phyloP scores from a whole-genome alignment of 2,888 invertebrate species.

The Eremobia ochroleuca region DNA sequence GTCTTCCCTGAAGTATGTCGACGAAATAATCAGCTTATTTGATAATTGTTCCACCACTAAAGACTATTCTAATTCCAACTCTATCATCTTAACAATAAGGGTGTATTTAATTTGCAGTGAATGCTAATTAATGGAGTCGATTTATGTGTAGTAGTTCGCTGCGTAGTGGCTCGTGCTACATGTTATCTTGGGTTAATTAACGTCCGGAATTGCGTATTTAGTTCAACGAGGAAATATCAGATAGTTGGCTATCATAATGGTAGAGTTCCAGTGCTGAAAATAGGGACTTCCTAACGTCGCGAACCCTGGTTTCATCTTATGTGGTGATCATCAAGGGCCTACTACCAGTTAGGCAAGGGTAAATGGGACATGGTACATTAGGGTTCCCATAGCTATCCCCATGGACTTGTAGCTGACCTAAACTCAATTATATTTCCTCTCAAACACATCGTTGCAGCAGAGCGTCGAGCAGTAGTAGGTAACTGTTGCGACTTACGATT shows the following conservation, averaged over 20 bases:
- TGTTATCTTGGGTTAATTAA: conserved; percentile 59
- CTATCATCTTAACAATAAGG: fast-evolving
- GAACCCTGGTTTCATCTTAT: not conserved
- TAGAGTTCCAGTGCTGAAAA: not conserved
- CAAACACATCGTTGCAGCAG: no score
- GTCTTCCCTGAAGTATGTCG: conserved; percentile 17
- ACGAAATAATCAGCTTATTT: conserved; percentile 15
- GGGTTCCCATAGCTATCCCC: not conserved
- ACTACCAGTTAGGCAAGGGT: not conserved
- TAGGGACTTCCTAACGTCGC: not conserved
- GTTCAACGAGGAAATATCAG: not conserved
- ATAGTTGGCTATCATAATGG: not conserved
- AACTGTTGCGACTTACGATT: no score
- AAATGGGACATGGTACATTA: not conserved
- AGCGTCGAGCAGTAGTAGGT: no score
- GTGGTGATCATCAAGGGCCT: not conserved
- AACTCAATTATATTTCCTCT: not conserved
- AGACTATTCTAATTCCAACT: conserved; percentile 1
- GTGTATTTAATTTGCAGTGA: not conserved
- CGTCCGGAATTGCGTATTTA: conserved; percentile 43
- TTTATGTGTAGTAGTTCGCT: conserved; percentile 46
- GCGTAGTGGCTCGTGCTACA: conserved; percentile 59
- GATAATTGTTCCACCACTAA: conserved; percentile 18
- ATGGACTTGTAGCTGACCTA: not conserved
- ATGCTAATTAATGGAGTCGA: conserved; percentile 16